These are phyloP conservation scores for Apus apus DNA, from an alignment of 2,113 vertebrate species.

Conservation along the genomic window DNA sequence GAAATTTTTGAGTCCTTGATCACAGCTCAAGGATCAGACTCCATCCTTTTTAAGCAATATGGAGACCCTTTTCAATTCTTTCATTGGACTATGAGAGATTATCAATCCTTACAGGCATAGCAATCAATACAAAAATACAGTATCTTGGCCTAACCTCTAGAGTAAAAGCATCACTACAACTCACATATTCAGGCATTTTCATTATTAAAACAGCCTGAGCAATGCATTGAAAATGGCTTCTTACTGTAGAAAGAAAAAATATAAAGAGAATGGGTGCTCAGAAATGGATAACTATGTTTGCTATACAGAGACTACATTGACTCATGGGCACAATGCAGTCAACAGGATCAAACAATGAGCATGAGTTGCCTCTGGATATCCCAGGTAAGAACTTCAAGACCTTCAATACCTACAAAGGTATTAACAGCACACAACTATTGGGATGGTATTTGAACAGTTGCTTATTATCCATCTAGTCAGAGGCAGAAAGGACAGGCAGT, in stretches of 20 bases:
- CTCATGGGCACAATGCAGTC: background rate
- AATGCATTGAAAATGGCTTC: background rate
- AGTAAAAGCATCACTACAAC: background rate
- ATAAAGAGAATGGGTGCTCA: background rate
- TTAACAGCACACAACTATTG: background rate
- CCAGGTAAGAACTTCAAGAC: background rate
- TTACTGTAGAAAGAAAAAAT: background rate
- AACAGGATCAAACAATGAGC: background rate
- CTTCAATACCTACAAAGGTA: background rate
- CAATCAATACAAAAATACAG: background rate
- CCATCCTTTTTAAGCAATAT: background rate
- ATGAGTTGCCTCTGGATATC: accelerated
- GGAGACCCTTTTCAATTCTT: background rate
- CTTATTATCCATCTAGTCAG: background rate
- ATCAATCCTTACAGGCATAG: background rate
- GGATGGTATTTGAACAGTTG: background rate
- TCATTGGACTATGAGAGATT: background rate
- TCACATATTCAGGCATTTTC: background rate
- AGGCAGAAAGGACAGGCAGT: background rate
- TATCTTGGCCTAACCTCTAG: background rate
- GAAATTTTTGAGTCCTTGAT: background rate
- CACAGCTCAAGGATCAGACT: background rate
- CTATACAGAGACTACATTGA: accelerated
- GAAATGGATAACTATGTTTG: background rate
- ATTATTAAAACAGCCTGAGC: background rate